phyloP scores from a whole-genome alignment of 2,113 vertebrate genomes.

The Australoheros scitulus region DNA sequence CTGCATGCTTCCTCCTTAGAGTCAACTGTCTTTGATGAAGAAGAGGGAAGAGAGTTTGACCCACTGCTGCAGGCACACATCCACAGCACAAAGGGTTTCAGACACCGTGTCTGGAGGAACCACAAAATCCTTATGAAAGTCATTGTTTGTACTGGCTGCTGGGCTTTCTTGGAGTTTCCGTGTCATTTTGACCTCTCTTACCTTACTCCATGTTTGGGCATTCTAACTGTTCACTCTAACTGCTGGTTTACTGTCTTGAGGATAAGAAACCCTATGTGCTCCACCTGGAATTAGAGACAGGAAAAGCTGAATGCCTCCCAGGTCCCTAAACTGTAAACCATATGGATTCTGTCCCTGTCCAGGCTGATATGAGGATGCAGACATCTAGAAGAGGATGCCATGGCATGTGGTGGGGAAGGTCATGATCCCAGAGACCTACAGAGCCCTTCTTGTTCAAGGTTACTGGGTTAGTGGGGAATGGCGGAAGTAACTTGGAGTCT shows the following conservation, averaged over 20 bases:
- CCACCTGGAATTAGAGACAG: conserved; percentile 60
- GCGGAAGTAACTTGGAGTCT: conserved; percentile 46
- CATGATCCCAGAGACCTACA: conserved; percentile 28
- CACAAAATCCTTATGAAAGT: conserved; percentile 36
- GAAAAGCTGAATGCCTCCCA: conserved; percentile 55
- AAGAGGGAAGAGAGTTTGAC: conserved; percentile 28
- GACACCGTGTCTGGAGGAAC: conserved; percentile 26
- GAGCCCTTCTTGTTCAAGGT: conserved; percentile 60
- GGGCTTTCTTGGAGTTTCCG: conserved; percentile 40
- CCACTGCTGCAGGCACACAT: conserved; percentile 26
- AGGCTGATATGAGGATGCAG: conserved; percentile 21
- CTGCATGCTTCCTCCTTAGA: conserved; percentile 41
- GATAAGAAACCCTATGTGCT: conserved; percentile 22
- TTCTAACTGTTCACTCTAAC: conserved; percentile 31
- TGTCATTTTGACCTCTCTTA: conserved; percentile 45
- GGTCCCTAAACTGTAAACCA: conserved; percentile 69
- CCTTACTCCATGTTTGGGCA: conserved; percentile 43
- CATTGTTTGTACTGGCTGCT: conserved; percentile 32
- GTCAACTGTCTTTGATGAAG: conserved; percentile 57
- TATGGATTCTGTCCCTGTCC: conserved; percentile 47
- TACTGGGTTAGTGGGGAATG: conserved; percentile 49
- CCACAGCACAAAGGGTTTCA: conserved; percentile 22
- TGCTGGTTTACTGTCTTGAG: conserved; percentile 5
- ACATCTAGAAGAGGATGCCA: conserved; percentile 46
- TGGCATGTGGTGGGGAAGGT: conserved; percentile 1